Base-by-base conservation (phyloP, 2,888 invertebrate genomes). In the Stenolophus ochropezus region DNA sequence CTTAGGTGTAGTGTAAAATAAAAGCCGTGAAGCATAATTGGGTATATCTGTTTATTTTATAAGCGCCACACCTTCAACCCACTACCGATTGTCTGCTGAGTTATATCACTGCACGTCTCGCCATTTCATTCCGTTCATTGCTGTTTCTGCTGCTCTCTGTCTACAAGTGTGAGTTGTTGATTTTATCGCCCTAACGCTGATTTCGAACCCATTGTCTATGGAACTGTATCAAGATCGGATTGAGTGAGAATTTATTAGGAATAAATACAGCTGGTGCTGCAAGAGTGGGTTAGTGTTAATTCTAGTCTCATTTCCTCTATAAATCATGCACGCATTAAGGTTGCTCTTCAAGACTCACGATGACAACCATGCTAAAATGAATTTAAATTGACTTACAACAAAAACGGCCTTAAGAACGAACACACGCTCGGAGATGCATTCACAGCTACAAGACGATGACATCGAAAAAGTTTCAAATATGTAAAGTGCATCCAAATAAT, bases 291-390 rank as follows among this genome's bases (percentile, higher is more conserved):
- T 56, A 20, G 2, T 25, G 33, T 58, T 69, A 69, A 69, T 69
- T 69, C 18, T 27, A 69, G 27, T 6, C 6, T 27, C 65, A 33
- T 69, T 69, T 56, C 51, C 69, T 79, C 51, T 69, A 71, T 79
- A 79, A 79, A 79, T 79, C 79, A 79, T 79, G 21, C 79, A 79
- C 71, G 79, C 79, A 79, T 79, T 79, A 79, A 69, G 79, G 53
- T 79, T 25, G 53, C 33, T 25, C 69, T 42, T 18, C 20, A 25
- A 69, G 51, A 20, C 69, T 71, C 56, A 71, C 56, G 71, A 53
- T 79, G 79, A 79, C 79, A 79, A 79, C 79, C 79, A 71, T 69
- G 69, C 51, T 79, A 79, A 79, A 69, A 79, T 49, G 69, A 79
- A 69, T 79, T 79, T 79, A 79, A 79, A 79, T 79, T 79, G 79